A percentile compares a stretch with the other conserved stretches of the same genome.
phyloP scores from a whole-genome alignment of 1,140 invertebrate species.

The Drosophila nannoptera region DNA sequence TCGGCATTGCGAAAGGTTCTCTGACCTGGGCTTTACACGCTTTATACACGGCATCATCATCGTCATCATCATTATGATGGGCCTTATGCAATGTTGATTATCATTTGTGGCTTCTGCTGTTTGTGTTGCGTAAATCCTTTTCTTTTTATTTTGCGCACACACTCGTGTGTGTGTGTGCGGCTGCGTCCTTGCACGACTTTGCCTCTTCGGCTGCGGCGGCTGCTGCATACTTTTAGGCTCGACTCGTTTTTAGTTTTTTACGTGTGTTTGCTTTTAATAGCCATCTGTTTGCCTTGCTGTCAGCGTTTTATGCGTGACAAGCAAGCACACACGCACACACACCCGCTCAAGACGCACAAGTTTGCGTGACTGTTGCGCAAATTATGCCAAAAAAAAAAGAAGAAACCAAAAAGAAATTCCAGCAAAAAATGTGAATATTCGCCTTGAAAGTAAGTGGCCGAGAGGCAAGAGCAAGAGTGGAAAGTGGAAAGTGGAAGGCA shows the following conservation, averaged over 20 bases:
- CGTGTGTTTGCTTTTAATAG: slow-evolving; percentile 72
- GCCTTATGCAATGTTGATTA: slow-evolving; percentile 31
- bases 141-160: slow-evolving; percentile 33
- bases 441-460: slow-evolving; percentile 50
- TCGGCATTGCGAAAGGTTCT: background rate
- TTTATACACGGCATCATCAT: slow-evolving; percentile 29
- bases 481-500: too few species aligned
- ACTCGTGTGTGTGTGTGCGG: slow-evolving; percentile 1
- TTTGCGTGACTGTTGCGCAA: slow-evolving; percentile 62
- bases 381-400: slow-evolving; percentile 51
- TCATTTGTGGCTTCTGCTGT: slow-evolving; percentile 57
- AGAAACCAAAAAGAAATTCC: slow-evolving; percentile 24
- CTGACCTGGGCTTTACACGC: slow-evolving; percentile 4
- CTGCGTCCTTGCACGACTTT: slow-evolving; percentile 61
- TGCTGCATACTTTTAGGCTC: slow-evolving; percentile 65
- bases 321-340: slow-evolving; percentile 50
- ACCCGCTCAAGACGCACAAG: slow-evolving; percentile 42
- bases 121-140: slow-evolving; percentile 60
- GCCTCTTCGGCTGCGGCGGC: background rate
- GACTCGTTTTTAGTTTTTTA: slow-evolving; percentile 56
- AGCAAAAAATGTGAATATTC: slow-evolving; percentile 38
- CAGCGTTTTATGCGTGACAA: slow-evolving; percentile 74
- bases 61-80: slow-evolving; percentile 44
- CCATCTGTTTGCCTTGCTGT: slow-evolving; percentile 71
- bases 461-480: slow-evolving; percentile 2